Base-by-base conservation (phyloP, 2,113 vertebrate species). In the Sisor rabdophorus region DNA sequence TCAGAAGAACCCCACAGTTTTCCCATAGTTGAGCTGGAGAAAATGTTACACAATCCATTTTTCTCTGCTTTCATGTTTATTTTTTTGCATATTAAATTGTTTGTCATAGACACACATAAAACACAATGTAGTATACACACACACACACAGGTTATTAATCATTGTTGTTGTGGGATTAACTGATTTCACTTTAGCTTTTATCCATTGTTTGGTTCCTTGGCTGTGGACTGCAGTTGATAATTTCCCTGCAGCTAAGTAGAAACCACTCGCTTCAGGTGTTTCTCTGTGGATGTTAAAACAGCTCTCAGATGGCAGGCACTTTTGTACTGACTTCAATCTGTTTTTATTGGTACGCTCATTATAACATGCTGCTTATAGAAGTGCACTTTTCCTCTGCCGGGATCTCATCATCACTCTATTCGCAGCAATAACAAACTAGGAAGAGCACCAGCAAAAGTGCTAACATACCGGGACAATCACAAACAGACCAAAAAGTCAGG, bases 61-160 rank as follows among this genome's bases (percentile, higher is more conserved):
- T 73, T 60, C 26, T 73, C 44, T 77, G 53, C 68, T 63, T 63
- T 77, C 55, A 77, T 71, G 24, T 30, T 61, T 67, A 20, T 48
- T 73, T 74, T 36, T 44, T 73, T 77, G 70, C 67, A 19, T 50
- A 71, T 54, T 53, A 60, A 77, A 59, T 58, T 40, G 12, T n/a
- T 67, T 68, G 65, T 68, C 15, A 44, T 60, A 77, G 58, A 54
- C 52, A 53, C 65, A 30, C n/a, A 55, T 19, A 65, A 24, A 48
- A 64, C 60, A 40, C 32, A 28, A 30, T 32, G 63, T 47, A 65
- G 20, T 47, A 69, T 22, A 26, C 67, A 32, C 11, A 71, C 28
- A 71, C 68, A 54, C 11, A n/a, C 17, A 71, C 36, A 36, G 28
- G 59, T 16, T 53, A 24, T 70, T 80, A 70, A 76, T 80, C 65